Conservation (phyloP, 2,888 invertebrate species). For the Rhagium mordax region DNA sequence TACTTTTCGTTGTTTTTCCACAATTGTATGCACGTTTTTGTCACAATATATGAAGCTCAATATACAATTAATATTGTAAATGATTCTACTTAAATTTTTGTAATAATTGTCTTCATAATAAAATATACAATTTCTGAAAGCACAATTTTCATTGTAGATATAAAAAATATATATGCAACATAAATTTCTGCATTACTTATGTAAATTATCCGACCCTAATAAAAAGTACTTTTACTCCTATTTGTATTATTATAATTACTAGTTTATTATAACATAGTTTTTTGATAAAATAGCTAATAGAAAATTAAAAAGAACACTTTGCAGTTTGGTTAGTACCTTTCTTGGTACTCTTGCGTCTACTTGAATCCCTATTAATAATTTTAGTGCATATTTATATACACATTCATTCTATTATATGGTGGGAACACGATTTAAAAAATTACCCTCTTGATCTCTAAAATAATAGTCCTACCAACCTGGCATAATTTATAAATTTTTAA, state of each 20-base stretch:
- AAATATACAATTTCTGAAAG: conserved; percentile 38
- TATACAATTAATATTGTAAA: conserved; percentile 44
- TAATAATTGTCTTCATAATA: conserved; percentile 36
- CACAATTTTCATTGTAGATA: conserved; percentile 48
- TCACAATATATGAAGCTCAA: conserved; percentile 53
- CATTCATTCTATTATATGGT: too few species aligned
- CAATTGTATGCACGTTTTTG: conserved; percentile 36
- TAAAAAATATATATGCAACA: conserved; percentile 44
- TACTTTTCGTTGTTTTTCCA: conserved; percentile 39
- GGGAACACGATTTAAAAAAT: too few species aligned
- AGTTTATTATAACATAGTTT: too few species aligned
- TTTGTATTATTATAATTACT: conserved; percentile 11
- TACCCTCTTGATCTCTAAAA: too few species aligned
- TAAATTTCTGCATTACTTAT: conserved; percentile 40
- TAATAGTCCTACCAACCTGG: too few species aligned
- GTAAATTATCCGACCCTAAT: conserved; percentile 31
- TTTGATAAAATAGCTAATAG: too few species aligned
- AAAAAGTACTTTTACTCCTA: conserved; percentile 29
- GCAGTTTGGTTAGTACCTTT: too few species aligned
- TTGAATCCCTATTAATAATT: too few species aligned
- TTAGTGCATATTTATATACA: too few species aligned
- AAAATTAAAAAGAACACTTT: too few species aligned
- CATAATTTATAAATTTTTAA: too few species aligned
- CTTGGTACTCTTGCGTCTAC: too few species aligned
- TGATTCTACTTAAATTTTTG: conserved; percentile 38